Evolutionary conservation across 2,113 vertebrate species (phyloP).

Genomic region (Oenanthe melanoleuca): DNA sequence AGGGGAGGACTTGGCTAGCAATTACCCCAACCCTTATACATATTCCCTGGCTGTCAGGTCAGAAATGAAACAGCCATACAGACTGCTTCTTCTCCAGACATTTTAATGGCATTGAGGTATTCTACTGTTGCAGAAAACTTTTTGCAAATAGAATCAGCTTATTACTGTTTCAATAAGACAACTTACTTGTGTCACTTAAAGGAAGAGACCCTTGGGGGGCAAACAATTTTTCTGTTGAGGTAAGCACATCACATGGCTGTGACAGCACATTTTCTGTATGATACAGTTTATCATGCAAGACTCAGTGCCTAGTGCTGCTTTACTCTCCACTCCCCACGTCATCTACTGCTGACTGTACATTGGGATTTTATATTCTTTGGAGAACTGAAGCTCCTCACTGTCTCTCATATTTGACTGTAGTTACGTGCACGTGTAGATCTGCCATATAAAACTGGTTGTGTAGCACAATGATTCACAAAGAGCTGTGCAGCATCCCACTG

Average conservation of each 20-base stretch:
- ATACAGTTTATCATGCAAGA: accelerated
- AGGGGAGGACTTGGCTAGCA: background rate
- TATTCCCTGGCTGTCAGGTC: background rate
- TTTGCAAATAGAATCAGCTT: background rate
- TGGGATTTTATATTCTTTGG: background rate
- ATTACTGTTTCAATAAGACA: background rate
- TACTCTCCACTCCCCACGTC: background rate
- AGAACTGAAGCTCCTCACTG: accelerated
- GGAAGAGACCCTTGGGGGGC: background rate
- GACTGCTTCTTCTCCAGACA: background rate
- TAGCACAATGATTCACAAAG: background rate
- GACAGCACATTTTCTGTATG: background rate
- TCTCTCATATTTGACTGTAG: background rate
- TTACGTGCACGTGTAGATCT: background rate
- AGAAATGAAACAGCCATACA: background rate
- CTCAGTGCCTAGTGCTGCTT: accelerated
- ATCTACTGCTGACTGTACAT: background rate
- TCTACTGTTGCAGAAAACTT: background rate
- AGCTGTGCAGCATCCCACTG: background rate
- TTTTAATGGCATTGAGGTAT: background rate
- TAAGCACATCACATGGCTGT: background rate
- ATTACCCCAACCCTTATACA: accelerated
- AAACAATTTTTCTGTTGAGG: background rate
- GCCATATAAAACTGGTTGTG: background rate
- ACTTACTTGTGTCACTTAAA: background rate